phyloP scores from a whole-genome alignment of 2,888 invertebrate species.

The Stenodema calcarata region DNA sequence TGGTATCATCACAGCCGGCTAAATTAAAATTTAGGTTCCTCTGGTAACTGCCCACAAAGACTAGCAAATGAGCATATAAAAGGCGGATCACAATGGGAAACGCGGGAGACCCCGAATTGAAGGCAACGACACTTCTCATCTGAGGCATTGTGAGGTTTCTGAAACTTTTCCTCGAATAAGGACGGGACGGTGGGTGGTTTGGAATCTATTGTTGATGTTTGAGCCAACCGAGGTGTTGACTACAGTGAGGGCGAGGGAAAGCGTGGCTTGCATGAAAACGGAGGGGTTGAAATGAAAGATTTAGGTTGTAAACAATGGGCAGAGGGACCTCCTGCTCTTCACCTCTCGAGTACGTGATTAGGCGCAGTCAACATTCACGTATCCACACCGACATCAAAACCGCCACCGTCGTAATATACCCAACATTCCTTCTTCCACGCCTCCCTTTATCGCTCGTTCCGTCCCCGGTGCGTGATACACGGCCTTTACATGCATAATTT shows the following conservation, averaged over 20 bases:
- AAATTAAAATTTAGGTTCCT: neutral
- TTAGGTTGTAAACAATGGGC: constrained; percentile 10
- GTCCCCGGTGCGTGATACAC: neutral
- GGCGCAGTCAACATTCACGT: neutral
- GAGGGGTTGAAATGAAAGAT: constrained; percentile 6
- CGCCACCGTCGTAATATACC: neutral
- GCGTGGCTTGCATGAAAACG: neutral
- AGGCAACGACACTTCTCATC: neutral
- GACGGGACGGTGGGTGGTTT: neutral
- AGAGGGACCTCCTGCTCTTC: neutral
- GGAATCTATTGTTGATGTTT: neutral
- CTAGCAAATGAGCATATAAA: neutral
- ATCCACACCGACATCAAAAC: neutral
- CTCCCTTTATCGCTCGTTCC: neutral
- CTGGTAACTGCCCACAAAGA: neutral
- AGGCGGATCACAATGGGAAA: neutral
- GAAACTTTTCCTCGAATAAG: neutral
- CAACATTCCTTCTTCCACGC: neutral
- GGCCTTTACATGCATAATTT: constrained; percentile 14
- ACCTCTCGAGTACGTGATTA: constrained; percentile 4
- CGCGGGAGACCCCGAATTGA: neutral
- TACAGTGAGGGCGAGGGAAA: neutral
- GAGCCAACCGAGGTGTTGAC: constrained; percentile 1
- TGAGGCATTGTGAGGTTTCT: neutral
- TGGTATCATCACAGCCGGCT: too few relatives aligned